Base-by-base conservation (phyloP, 2,113 vertebrate species). In the Hippocampus guttulatus region DNA sequence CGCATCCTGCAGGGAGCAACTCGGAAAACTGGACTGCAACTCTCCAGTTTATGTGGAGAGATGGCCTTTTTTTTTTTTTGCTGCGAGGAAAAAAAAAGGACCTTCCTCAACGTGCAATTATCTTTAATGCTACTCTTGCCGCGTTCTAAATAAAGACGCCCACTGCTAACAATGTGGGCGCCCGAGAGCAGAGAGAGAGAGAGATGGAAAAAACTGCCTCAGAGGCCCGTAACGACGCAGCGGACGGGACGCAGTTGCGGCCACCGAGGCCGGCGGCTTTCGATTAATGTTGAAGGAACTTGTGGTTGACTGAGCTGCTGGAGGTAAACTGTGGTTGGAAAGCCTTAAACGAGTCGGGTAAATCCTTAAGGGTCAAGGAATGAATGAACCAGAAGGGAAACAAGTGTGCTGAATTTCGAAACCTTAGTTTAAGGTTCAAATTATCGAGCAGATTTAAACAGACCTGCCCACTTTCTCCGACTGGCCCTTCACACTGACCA, bases 71-170 rank as follows among this genome's bases (percentile, higher is more conserved):
- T 84, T 82, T 27, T 65, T 51, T 47, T 54, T n/a, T 49, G 18
- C 1, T n/a, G 5, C 5, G 6, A 21, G 20, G 14, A 58, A 58
- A 27, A 15, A 30, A 85, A 89, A 90, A 88, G 82, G 87, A 85
- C 84, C 84, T 88, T 90, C 86, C 85, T 90, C 77, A 90, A 90
- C 86, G 61, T 92, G 86, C 88, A 92, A 93, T 93, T 93, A 92
- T 93, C 86, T 89, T 92, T 92, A 93, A 92, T 92, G 90, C 88
- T 91, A 91, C 91, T 89, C 91, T 38, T 87, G 82, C 86, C 90
- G 88, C 75, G 84, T 87, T 91, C 92, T 91, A 92, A 92, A 92
- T 92, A 92, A 91, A 92, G 88, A 80, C 79, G 79, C 76, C 73
- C 43, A 64, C 83, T 88, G 82, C 89, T 87, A 92, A 78, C 87